Conservation (phyloP, 1,140 invertebrate species). For the Hypsibius dujardini region DNA sequence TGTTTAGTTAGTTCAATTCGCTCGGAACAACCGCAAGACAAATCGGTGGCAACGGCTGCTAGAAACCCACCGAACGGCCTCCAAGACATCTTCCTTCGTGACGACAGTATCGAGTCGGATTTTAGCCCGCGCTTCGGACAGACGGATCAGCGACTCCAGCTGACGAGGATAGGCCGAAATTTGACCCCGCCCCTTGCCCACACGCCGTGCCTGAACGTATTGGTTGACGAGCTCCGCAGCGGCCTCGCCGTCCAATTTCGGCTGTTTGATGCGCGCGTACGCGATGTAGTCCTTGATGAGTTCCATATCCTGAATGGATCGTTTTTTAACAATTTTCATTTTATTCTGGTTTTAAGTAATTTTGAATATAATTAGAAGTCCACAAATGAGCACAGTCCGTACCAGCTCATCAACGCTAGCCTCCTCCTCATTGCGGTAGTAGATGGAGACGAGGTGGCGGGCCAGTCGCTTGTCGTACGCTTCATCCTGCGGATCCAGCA, state of each 20-base stretch:
- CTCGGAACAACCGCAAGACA: too few relatives aligned
- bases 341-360: too few relatives aligned
- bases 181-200: conserved; percentile 69
- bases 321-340: conserved; percentile 22
- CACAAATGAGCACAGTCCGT: conserved; percentile 27
- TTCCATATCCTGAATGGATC: conserved; percentile 51
- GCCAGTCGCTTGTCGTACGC: conserved; percentile 74
- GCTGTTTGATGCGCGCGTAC: conserved; percentile 76
- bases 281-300: conserved; percentile 86
- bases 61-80: conserved; percentile 62
- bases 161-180: conserved; percentile 94
- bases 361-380: too few relatives aligned
- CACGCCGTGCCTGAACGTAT: conserved; percentile 86
- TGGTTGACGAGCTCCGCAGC: conserved; percentile 69
- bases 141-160: conserved; percentile 82
- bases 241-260: conserved; percentile 70
- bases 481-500: conserved; percentile 89
- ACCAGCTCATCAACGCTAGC: conserved; percentile 58
- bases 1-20: too few relatives aligned
- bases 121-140: conserved; percentile 91
- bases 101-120: conserved; percentile 65
- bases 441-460: conserved; percentile 80
- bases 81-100: conserved; percentile 73
- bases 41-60: too few relatives aligned
- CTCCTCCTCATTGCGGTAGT: conserved; percentile 56